These are phyloP conservation scores for Sceloporus tristichus DNA, from an alignment of 2,113 vertebrate genomes.

Conservation along the genomic window DNA sequence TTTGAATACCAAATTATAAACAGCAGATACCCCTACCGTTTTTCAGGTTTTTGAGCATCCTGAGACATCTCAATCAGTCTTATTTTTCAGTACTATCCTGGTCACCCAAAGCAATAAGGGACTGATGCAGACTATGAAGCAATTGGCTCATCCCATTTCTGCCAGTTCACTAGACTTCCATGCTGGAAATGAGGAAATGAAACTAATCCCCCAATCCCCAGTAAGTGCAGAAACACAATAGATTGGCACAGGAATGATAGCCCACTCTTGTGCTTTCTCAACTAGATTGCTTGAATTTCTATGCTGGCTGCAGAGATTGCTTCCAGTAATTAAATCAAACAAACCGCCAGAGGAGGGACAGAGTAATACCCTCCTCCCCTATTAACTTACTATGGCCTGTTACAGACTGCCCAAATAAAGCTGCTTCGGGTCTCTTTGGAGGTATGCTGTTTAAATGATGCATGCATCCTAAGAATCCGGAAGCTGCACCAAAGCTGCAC, in stretches of 20 bases:
- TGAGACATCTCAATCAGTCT: neutral
- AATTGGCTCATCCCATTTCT: too few species aligned
- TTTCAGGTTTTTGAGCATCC: neutral
- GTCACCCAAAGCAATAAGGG: too few species aligned
- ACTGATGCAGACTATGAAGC: too few species aligned
- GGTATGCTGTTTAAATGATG: too few species aligned
- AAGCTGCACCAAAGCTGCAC: too few species aligned
- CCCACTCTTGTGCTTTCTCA: neutral
- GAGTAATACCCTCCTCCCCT: neutral
- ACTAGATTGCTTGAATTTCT: neutral
- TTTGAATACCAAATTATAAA: neutral
- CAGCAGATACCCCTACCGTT: neutral
- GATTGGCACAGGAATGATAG: neutral
- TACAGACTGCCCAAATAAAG: too few species aligned
- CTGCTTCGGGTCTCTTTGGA: too few species aligned
- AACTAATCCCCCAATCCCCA: neutral
- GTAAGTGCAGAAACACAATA: neutral
- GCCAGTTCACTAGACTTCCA: neutral
- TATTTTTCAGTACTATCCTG: neutral
- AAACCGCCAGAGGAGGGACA: neutral
- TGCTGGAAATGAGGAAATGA: neutral
- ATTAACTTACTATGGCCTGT: neutral
- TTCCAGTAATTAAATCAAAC: neutral
- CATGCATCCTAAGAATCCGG: too few species aligned
- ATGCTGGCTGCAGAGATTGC: neutral